Percentiles rank a stretch among this genome's conserved stretches.
Evolutionary conservation across 2,888 invertebrate genomes (phyloP).

Genomic region (Rhamnusium bicolor): DNA sequence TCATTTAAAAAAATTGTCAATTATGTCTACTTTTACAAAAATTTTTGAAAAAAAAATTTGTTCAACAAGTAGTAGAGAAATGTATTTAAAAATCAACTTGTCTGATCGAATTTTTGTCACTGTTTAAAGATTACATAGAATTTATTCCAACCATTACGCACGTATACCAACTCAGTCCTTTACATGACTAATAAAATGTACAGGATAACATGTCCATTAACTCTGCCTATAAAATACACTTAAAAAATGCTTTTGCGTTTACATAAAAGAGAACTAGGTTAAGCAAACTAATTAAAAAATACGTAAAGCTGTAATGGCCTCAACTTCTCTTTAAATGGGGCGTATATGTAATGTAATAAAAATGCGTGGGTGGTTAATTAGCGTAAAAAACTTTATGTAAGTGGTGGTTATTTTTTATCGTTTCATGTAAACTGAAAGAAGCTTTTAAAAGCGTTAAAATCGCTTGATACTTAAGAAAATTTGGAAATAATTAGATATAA

Average conservation of each 20-base stretch:
- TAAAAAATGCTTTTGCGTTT: background rate
- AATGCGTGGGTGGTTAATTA: background rate
- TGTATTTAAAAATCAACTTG: no score
- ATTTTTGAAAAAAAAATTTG: no score
- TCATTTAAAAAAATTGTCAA: no score
- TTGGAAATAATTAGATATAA: no score
- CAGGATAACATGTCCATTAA: background rate
- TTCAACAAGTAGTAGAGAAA: no score
- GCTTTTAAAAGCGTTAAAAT: background rate
- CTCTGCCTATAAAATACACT: background rate
- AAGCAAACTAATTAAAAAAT: slow-evolving; percentile 8
- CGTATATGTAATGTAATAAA: background rate
- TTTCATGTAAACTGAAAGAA: background rate
- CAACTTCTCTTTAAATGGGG: slow-evolving; percentile 4
- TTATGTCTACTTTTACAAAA: no score
- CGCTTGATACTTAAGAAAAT: background rate
- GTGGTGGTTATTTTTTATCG: background rate
- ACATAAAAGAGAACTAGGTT: background rate
- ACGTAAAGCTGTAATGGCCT: background rate
- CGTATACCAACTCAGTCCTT: background rate
- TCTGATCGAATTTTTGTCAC: no score
- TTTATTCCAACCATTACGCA: no score
- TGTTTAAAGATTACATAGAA: no score
- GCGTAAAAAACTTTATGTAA: background rate
- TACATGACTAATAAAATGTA: background rate